Percentiles rank a stretch among this genome's conserved stretches.
Conservation (phyloP, 2,888 invertebrate genomes). For the Acleris cristana region DNA sequence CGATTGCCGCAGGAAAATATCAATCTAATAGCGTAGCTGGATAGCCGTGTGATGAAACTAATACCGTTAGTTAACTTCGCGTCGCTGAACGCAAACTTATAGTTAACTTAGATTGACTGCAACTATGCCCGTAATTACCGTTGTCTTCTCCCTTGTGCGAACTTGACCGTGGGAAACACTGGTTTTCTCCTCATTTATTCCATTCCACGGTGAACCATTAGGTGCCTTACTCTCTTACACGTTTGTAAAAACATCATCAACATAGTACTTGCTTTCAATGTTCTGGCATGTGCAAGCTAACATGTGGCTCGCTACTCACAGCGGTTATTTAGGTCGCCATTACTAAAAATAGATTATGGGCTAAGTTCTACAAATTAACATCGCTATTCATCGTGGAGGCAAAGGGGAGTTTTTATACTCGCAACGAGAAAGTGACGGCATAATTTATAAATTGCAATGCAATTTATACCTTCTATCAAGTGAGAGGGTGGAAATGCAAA, state of each 20-base stretch:
- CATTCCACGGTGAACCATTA: constrained; percentile 41
- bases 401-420: neutral
- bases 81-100: constrained; percentile 25
- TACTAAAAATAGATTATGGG: constrained; percentile 24
- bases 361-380: constrained; percentile 7
- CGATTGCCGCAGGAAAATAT: constrained; percentile 17
- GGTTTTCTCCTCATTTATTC: constrained; percentile 66
- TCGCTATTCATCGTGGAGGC: neutral
- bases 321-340: constrained; percentile 26
- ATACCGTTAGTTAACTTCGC: constrained; percentile 19
- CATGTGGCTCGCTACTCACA: constrained; percentile 16
- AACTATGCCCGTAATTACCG: constrained; percentile 37
- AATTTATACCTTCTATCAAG: constrained; percentile 25
- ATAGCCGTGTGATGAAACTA: constrained; percentile 18
- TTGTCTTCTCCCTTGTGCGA: constrained; percentile 53
- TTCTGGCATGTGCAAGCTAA: constrained; percentile 11
- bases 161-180: constrained; percentile 69
- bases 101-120: constrained; percentile 33
- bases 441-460: constrained; percentile 9
- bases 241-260: constrained; percentile 35
- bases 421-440: neutral
- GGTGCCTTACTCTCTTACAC: constrained; percentile 40
- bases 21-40: neutral
- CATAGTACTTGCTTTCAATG: constrained; percentile 11
- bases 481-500: constrained; percentile 13